Conservation (phyloP, 2,797 vertebrate genomes). For the Parauchenoglanis punctatus region DNA sequence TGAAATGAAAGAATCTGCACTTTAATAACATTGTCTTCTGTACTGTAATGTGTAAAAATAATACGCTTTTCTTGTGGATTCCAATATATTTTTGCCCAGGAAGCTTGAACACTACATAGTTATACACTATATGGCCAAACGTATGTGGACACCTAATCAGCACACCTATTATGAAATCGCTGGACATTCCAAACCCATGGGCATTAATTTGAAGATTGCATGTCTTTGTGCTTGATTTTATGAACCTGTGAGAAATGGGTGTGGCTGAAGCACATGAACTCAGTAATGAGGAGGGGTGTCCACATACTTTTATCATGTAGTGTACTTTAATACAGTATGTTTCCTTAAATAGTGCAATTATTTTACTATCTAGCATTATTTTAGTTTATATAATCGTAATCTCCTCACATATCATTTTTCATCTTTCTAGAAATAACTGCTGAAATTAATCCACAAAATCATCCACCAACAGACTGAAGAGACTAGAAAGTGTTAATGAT, state of each 20-base stretch:
- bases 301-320: background rate
- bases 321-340: background rate
- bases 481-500: background rate
- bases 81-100: background rate
- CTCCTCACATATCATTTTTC: background rate
- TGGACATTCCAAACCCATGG: background rate
- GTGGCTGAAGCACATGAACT: background rate
- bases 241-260: background rate
- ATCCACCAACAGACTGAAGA: background rate
- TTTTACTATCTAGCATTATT: background rate
- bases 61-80: background rate
- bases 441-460: background rate
- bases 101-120: background rate
- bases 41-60: background rate
- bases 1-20: background rate
- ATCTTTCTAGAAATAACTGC: background rate
- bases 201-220: background rate
- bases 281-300: background rate
- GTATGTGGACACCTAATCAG: background rate
- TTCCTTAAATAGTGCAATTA: background rate
- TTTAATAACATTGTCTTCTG: constrained; percentile 4
- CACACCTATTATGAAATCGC: background rate
- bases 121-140: background rate
- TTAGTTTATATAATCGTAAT: background rate
- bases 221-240: background rate